These are phyloP conservation scores for Agrotis clavis DNA, from an alignment of 2,888 invertebrate species.

Conservation along the genomic window DNA sequence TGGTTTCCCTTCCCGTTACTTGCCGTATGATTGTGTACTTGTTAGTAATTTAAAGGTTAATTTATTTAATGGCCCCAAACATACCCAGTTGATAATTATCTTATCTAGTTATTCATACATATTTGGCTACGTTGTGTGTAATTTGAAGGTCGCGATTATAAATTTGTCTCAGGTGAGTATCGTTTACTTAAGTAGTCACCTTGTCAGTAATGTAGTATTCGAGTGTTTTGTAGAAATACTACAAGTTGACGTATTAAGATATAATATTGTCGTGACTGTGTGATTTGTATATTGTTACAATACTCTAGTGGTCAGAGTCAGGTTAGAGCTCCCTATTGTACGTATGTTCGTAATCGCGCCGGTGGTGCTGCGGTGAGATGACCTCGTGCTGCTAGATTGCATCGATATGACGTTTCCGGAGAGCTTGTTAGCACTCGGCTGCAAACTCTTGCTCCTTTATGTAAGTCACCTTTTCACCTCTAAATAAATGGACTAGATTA, in stretches of 20 bases:
- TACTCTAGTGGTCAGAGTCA: constrained; percentile 63
- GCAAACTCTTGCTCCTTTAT: constrained; percentile 73
- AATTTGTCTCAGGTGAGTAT: constrained; percentile 76
- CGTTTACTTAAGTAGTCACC: constrained; percentile 72
- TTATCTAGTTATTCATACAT: constrained; percentile 74
- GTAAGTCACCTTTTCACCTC: constrained; percentile 68
- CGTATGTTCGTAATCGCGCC: constrained; percentile 57
- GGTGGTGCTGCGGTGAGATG: constrained; percentile 71
- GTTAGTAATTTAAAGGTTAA: constrained; percentile 41
- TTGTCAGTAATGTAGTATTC: constrained; percentile 59
- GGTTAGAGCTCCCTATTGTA: constrained; percentile 59
- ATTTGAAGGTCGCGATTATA: constrained; percentile 75
- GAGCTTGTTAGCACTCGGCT: constrained; percentile 72
- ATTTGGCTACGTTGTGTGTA: constrained; percentile 67
- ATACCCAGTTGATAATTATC: constrained; percentile 78
- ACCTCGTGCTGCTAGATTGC: constrained; percentile 74
- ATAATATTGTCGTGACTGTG: constrained; percentile 70
- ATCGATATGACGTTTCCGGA: constrained; percentile 77
- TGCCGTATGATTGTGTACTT: constrained; percentile 29
- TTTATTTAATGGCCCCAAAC: constrained; percentile 52
- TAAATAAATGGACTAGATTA: constrained; percentile 19
- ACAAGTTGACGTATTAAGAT: constrained; percentile 40
- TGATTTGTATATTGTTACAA: constrained; percentile 68
- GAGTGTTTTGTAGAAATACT: constrained; percentile 45
- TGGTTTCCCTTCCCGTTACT: constrained; percentile 57